These are phyloP conservation scores for Piliocolobus tephrosceles DNA, from an alignment of 2,113 vertebrate species.

Conservation along the genomic window DNA sequence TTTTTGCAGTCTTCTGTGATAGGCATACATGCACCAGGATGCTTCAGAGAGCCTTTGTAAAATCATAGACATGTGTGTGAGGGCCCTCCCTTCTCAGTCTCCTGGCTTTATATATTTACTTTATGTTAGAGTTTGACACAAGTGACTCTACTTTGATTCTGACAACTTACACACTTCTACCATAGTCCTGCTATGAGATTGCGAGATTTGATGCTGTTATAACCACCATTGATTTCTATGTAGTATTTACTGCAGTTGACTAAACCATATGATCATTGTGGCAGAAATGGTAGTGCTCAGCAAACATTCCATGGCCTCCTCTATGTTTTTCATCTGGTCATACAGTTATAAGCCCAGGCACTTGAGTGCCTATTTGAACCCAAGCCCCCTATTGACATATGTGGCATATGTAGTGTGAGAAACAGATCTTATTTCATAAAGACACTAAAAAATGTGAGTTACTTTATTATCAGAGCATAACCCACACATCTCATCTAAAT, in stretches of 20 bases:
- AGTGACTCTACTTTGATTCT: background rate
- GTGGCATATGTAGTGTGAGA: background rate
- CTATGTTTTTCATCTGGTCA: background rate
- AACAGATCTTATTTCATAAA: background rate
- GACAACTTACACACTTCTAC: background rate
- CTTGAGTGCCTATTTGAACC: background rate
- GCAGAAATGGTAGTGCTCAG: background rate
- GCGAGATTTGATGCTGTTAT: slow-evolving; percentile 21
- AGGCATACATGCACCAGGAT: background rate
- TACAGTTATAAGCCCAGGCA: background rate
- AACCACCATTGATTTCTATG: slow-evolving; percentile 65
- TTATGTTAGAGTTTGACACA: background rate
- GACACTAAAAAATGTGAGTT: background rate
- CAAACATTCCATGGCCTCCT: background rate
- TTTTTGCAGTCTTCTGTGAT: background rate
- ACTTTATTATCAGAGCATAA: background rate
- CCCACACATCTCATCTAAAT: background rate
- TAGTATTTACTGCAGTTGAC: slow-evolving; percentile 76
- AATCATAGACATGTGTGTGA: background rate
- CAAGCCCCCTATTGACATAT: background rate
- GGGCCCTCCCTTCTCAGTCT: background rate
- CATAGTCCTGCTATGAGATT: slow-evolving; percentile 55
- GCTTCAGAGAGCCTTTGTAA: background rate
- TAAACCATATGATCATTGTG: slow-evolving; percentile 72
- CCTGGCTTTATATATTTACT: background rate